Evolutionary conservation across 2,113 vertebrate species (phyloP).

Genomic region (Labeo rohita): DNA sequence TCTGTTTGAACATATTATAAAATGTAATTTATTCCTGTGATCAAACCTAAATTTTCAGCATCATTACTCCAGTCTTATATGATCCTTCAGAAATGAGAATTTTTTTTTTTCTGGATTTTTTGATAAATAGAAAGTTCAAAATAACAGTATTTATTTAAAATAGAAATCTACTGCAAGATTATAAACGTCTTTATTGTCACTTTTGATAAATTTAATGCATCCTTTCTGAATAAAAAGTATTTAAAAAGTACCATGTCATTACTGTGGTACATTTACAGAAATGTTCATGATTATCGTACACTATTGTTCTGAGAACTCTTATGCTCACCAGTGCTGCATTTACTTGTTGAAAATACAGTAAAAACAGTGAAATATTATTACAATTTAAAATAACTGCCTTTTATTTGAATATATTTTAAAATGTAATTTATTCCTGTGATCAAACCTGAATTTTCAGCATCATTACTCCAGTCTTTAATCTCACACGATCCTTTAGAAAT

Average conservation of each 20-base stretch:
- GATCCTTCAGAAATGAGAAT: not conserved
- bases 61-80: not conserved
- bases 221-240: not conserved
- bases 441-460: not conserved
- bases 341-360: too few relatives aligned
- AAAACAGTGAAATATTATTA: not conserved
- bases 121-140: not conserved
- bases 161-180: too few relatives aligned
- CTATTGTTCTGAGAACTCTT: too few relatives aligned
- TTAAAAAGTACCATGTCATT: not conserved
- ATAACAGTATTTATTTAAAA: not conserved
- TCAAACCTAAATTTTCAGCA: not conserved
- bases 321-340: too few relatives aligned
- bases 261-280: not conserved
- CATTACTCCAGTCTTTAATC: not conserved
- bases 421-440: not conserved
- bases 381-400: not conserved
- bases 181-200: too few relatives aligned
- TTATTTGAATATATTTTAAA: not conserved
- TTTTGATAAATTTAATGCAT: not conserved
- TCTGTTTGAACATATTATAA: not conserved
- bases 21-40: not conserved
- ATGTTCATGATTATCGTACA: not conserved
- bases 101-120: not conserved
- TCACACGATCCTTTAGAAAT: not conserved